Conservation (phyloP, 2,888 invertebrate genomes). For the Chamaedrilus cognettii region DNA sequence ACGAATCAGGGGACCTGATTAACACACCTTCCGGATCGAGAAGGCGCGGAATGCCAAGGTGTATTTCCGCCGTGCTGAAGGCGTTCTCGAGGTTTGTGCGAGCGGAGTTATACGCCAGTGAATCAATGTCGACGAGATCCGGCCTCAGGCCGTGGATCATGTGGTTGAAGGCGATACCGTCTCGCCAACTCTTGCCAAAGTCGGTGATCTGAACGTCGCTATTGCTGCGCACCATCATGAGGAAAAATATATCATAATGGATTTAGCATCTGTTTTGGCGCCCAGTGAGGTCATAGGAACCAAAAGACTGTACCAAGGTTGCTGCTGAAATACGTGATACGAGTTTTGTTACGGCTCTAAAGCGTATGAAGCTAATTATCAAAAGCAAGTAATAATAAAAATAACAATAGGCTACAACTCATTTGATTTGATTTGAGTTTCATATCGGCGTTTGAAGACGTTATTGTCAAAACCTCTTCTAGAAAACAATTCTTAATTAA, state of each 20-base stretch:
- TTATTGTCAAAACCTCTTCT: no score
- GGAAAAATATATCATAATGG: neutral
- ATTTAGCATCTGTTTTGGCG: neutral
- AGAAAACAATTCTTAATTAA: no score
- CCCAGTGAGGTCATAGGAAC: neutral
- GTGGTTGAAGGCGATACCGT: conserved; percentile 92
- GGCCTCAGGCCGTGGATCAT: conserved; percentile 94
- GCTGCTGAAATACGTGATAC: no score
- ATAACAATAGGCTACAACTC: no score
- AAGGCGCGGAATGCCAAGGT: conserved; percentile 87
- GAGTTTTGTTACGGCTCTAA: no score
- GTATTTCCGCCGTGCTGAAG: conserved; percentile 87
- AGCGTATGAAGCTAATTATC: no score
- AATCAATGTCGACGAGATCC: conserved; percentile 84
- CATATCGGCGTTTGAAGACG: no score
- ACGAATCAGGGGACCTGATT: no score
- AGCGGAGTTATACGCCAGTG: conserved; percentile 77
- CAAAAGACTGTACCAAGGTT: no score
- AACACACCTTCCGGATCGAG: conserved; percentile 81
- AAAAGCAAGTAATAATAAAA: no score
- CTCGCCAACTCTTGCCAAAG: conserved; percentile 95
- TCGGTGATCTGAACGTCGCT: conserved; percentile 86
- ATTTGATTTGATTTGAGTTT: no score
- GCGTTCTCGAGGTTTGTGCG: conserved; percentile 85
- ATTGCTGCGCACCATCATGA: no score